These are phyloP conservation scores for Theropithecus gelada DNA, from an alignment of 2,113 vertebrate genomes.

Conservation along the genomic window DNA sequence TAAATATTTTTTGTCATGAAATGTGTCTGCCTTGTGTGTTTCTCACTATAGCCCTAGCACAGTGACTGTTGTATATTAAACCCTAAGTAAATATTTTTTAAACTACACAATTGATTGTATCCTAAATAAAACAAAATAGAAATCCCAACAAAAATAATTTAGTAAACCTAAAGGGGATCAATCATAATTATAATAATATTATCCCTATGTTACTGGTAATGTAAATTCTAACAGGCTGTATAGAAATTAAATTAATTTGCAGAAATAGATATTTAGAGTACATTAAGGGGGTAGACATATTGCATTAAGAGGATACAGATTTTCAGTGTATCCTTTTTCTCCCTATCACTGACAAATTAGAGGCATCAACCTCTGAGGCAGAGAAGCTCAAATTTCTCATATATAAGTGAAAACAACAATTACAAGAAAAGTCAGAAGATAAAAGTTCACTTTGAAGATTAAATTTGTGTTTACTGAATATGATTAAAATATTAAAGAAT, in stretches of 20 bases:
- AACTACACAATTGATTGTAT: neutral
- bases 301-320: neutral
- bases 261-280: neutral
- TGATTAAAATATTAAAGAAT: neutral
- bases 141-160: constrained; percentile 15
- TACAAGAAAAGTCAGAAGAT: neutral
- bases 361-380: neutral
- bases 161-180: neutral
- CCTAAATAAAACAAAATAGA: neutral
- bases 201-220: neutral
- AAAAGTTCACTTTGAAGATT: neutral
- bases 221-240: neutral
- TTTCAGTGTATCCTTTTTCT: neutral
- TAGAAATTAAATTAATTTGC: neutral
- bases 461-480: neutral
- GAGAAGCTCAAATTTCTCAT: neutral
- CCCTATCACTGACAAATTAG: neutral
- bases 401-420: neutral
- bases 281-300: neutral
- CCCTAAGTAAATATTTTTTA: constrained; percentile 9
- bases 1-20: neutral
- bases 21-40: neutral
- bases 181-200: neutral
- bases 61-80: neutral
- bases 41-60: neutral